A percentile compares a stretch with the other conserved stretches of the same genome.
Conservation (phyloP, 1,140 invertebrate genomes). For the Aphelinus certus region DNA sequence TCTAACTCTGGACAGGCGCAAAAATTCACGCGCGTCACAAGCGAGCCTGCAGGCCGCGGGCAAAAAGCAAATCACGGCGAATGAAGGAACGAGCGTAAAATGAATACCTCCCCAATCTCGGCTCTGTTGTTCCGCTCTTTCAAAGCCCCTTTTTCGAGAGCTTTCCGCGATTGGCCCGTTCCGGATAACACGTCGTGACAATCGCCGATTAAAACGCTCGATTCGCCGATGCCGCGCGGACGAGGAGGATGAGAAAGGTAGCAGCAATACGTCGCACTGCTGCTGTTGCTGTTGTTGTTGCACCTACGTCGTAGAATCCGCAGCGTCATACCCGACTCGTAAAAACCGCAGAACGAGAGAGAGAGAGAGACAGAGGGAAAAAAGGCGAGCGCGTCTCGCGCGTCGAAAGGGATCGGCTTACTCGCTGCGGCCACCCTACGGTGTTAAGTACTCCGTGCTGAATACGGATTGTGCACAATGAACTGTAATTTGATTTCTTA, state of each 20-base stretch:
- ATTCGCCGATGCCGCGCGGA: not conserved
- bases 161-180: slow-evolving; percentile 22
- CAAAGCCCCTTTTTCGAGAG: slow-evolving; percentile 33
- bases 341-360: slow-evolving; percentile 12
- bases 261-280: not conserved
- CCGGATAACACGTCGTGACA: slow-evolving; percentile 37
- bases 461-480: not conserved
- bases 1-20: slow-evolving; percentile 39
- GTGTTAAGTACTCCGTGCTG: not conserved
- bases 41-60: not conserved
- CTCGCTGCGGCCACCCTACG: not conserved
- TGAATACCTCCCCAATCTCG: slow-evolving; percentile 27
- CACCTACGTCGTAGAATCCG: slow-evolving; percentile 12
- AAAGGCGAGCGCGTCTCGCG: not conserved
- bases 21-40: slow-evolving; percentile 21
- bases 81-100: slow-evolving; percentile 40
- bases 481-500: not conserved
- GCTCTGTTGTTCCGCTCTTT: not conserved
- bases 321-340: slow-evolving; percentile 10
- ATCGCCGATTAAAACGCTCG: slow-evolving; percentile 27
- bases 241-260: not conserved
- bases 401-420: slow-evolving; percentile 11
- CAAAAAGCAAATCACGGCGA: slow-evolving; percentile 33
- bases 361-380: not conserved
- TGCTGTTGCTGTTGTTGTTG: not conserved